These are phyloP conservation scores for Nymphalis c-album DNA, from an alignment of 2,888 invertebrate genomes.

Conservation along the genomic window DNA sequence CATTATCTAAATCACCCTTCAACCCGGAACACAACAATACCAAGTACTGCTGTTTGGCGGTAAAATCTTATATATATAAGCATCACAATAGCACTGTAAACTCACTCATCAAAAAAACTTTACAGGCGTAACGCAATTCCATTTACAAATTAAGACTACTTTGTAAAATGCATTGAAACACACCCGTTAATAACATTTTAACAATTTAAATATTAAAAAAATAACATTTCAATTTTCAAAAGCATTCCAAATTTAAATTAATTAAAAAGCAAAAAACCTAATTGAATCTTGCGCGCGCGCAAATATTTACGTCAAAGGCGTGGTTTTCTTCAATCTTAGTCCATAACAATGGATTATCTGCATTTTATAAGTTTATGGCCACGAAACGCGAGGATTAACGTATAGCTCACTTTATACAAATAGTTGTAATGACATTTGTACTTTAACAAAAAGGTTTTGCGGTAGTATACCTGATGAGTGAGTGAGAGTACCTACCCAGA, in stretches of 20 bases:
- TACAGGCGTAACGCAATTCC: too few species aligned
- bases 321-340: conserved; percentile 58
- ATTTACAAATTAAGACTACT: too few species aligned
- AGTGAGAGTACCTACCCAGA: too few species aligned
- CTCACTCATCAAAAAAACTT: too few species aligned
- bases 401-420: too few species aligned
- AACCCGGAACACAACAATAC: too few species aligned
- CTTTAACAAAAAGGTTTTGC: not conserved
- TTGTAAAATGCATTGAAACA: not conserved
- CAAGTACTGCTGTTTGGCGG: too few species aligned
- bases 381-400: conserved; percentile 36
- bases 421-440: too few species aligned
- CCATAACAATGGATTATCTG: conserved; percentile 46
- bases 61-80: too few species aligned
- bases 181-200: not conserved
- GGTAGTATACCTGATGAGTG: too few species aligned
- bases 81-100: too few species aligned
- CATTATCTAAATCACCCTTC: too few species aligned
- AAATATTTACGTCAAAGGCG: conserved; percentile 56
- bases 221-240: conserved; percentile 2
- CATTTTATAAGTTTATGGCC: conserved; percentile 48
- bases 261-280: conserved; percentile 9
- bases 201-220: not conserved
- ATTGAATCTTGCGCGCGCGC: conserved; percentile 36
- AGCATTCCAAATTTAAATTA: conserved; percentile 8